A percentile compares a stretch with the other conserved stretches of the same genome.
Evolutionary conservation across 2,113 vertebrate species (phyloP).

Genomic region (Prochilodus magdalenae): DNA sequence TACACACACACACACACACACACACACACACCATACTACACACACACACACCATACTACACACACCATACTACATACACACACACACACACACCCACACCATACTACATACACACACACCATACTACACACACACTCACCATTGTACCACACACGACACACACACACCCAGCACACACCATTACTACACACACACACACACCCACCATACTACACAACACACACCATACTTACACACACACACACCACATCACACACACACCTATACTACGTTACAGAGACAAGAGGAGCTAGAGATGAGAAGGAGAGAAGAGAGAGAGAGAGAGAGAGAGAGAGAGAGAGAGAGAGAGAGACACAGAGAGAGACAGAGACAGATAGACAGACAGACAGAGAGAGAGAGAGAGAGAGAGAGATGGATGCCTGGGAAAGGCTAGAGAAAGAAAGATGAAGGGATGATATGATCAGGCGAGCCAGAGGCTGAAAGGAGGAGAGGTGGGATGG

Average conservation of each 20-base stretch:
- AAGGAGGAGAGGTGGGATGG: slow-evolving; percentile 51
- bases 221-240: too few relatives aligned
- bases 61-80: too few relatives aligned
- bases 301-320: too few relatives aligned
- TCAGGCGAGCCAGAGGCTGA: slow-evolving; percentile 53
- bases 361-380: slow-evolving; percentile 6
- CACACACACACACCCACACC: slow-evolving; percentile 61
- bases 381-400: slow-evolving; percentile 28
- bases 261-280: slow-evolving; percentile 58
- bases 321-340: too few relatives aligned
- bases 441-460: slow-evolving; percentile 12
- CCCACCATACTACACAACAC: too few relatives aligned
- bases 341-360: too few relatives aligned
- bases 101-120: slow-evolving; percentile 69
- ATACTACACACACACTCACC: not conserved
- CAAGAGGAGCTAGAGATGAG: too few relatives aligned
- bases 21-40: slow-evolving; percentile 61
- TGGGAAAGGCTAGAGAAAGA: slow-evolving; percentile 26
- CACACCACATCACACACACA: too few relatives aligned
- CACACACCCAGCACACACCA: slow-evolving; percentile 61
- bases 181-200: slow-evolving; percentile 62
- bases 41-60: too few relatives aligned
- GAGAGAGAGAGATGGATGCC: not conserved
- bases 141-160: too few relatives aligned
- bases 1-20: too few relatives aligned